Base-by-base conservation (phyloP, 1,140 invertebrate species). In the Cardiocondyla obscurior region DNA sequence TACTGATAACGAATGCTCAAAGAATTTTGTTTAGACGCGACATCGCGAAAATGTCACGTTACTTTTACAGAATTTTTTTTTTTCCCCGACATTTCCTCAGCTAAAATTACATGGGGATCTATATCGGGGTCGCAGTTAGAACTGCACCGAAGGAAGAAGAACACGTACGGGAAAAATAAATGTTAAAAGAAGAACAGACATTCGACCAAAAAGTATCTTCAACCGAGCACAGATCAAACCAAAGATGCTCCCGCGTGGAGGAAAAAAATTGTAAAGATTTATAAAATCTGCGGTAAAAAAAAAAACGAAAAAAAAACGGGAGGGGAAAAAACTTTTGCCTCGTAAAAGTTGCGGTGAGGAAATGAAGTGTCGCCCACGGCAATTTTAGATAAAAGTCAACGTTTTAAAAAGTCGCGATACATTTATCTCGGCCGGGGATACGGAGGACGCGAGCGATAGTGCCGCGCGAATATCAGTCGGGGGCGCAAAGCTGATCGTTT, bases 401-500 rank as follows among this genome's bases (percentile, higher is more conserved):
- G 4, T 39, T 58, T 53, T 58, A 19, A 73, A 73, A 19, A 62
- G 10, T 16, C 4, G 57, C 14, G 22, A 58, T 73, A 36, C 33
- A 73, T 73, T 73, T 22, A 42, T 58, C 22, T n/a, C 30, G 42
- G 8, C 5, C 51, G 51, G 30, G 51, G 57, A 57, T 69, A 33
- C 46, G 33, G 58, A 62, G 25, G 25, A 46, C 44, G 44, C 36
- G 36, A 8, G 19, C 44, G 64, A 10, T 22, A 30, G 36, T 30
- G 33, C 33, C 51, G 51, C 36, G 72, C 44, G 44, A 51, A 6
- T 67, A 22, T 79, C 65, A 69, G 53, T 16, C 46, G n/a, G 12
- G 33, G 22, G 42, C 33, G 62, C 33, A 33, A n/a, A n/a, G 28
- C 25, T n/a, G 62, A 79, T 79, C 62, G 57, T 60, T 67, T 64